Percentiles rank a stretch among this genome's conserved stretches.
These are phyloP conservation scores for Helicolenus hilgendorfi DNA, from an alignment of 2,797 vertebrate species.

Conservation along the genomic window DNA sequence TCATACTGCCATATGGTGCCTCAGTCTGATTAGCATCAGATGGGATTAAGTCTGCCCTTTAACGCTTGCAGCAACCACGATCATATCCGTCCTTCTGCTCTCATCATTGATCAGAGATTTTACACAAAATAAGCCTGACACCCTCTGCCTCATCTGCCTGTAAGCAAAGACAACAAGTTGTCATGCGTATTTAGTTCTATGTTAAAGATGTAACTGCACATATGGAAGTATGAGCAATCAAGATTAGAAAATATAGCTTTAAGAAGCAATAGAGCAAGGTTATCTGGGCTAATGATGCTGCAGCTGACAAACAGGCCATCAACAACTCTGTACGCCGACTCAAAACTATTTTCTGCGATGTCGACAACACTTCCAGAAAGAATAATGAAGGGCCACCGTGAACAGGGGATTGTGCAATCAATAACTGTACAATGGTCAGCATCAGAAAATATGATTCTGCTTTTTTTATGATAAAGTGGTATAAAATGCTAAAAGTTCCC, in stretches of 20 bases:
- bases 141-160: neutral
- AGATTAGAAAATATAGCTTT: neutral
- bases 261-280: neutral
- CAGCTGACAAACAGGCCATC: constrained; percentile 27
- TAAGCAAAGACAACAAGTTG: neutral
- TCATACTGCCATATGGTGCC: constrained; percentile 58
- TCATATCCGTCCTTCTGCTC: constrained; percentile 4
- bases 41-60: constrained; percentile 46
- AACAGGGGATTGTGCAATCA: constrained; percentile 40
- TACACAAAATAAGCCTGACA: neutral
- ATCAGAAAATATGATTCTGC: constrained; percentile 40
- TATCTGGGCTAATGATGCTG: constrained; percentile 29
- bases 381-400: constrained; percentile 26
- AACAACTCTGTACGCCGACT: constrained; percentile 28
- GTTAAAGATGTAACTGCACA: neutral
- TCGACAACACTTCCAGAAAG: constrained; percentile 41
- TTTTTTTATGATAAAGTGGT: neutral
- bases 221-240: neutral
- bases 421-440: constrained; percentile 42
- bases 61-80: constrained; percentile 9
- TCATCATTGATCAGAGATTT: constrained; percentile 5
- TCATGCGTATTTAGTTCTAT: neutral
- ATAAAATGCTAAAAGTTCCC: neutral
- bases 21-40: constrained; percentile 32
- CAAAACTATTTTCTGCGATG: constrained; percentile 49